Base-by-base conservation (phyloP, 1,140 invertebrate species). In the Pristionchus pacificus region DNA sequence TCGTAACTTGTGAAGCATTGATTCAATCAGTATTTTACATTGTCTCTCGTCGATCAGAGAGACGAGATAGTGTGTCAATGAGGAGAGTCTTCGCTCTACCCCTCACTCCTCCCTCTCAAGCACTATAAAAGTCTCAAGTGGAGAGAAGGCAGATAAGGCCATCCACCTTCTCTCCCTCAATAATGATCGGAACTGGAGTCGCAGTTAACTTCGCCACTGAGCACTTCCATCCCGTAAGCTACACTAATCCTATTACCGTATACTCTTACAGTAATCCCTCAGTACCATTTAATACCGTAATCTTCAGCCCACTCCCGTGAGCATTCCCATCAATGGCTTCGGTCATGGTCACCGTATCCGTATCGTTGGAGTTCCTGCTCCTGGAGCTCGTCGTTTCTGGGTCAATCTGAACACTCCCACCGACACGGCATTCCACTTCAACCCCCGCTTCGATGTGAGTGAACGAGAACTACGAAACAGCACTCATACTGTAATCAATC, bases 391-490 rank as follows among this genome's bases (percentile, higher is more conserved):
- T 29, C 15, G 66, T 15, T 68, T 70, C 69, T 29, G 59, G 14
- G 49, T 71, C 61, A 71, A 71, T n/a, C 64, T 72, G 24, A 49
- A 58, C 6, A 72, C 49, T 64, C 70, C 63, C 29, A 30, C 65
- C 1, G 70, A 72, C 64, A 72, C 61, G 28, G 63, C 65, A 24
- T 58, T 72, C 31, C 70, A 72, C 32, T 72, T 72, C 64, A 72
- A 72, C 49, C 57, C 70, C 30, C 33, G 70, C 14, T 71, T 71
- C 38, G 69, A 71, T 30, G 62, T 64, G 3, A 10, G 60, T 60
- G 14, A 57, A 14, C 55, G 14, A 14, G 14, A 14, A 14, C 55
- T 57, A n/a, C n/a, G n/a, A n/a, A n/a, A n/a, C n/a, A n/a, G n/a
- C 55, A 14, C 55, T 60, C 60, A 27, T 30, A 13, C 60, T 60